Conservation (phyloP, 2,113 vertebrate genomes). For the Callocephalon fimbriatum region DNA sequence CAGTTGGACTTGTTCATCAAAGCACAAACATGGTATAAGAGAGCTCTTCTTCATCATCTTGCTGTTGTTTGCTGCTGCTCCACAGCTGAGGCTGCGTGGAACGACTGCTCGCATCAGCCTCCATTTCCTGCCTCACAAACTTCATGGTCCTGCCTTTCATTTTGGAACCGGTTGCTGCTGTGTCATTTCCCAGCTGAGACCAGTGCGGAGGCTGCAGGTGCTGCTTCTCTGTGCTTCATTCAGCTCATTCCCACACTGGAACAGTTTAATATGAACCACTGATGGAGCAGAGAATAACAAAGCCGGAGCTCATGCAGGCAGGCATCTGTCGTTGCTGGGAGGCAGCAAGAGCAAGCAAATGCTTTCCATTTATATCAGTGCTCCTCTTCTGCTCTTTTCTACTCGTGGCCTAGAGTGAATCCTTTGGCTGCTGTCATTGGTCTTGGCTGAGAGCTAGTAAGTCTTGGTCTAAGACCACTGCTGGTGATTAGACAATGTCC, state of each 20-base stretch:
- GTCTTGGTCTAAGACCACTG: background rate
- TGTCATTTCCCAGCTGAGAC: constrained; percentile 8
- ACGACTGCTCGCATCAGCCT: background rate
- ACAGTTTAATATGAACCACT: background rate
- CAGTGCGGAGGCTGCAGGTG: background rate
- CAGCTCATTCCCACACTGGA: background rate
- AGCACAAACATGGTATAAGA: background rate
- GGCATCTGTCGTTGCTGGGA: background rate
- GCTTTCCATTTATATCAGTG: background rate
- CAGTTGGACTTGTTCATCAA: constrained; percentile 17
- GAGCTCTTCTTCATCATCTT: background rate
- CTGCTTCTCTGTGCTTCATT: background rate
- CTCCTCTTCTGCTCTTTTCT: background rate
- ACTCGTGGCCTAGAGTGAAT: background rate
- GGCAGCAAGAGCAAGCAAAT: background rate
- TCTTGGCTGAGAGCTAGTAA: background rate
- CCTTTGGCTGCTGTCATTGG: background rate
- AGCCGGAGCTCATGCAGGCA: background rate
- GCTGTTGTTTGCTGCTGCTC: constrained; percentile 1
- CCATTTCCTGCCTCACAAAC: constrained; percentile 64
- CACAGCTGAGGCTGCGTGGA: background rate
- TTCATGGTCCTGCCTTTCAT: constrained; percentile 55
- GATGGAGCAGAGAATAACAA: background rate
- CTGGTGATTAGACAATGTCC: background rate
- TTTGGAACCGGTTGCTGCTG: constrained; percentile 18